Evolutionary conservation across 1,140 invertebrate genomes (phyloP), one percentile per base, ranked within the genome.

Genomic region (Orius insidiosus): DNA sequence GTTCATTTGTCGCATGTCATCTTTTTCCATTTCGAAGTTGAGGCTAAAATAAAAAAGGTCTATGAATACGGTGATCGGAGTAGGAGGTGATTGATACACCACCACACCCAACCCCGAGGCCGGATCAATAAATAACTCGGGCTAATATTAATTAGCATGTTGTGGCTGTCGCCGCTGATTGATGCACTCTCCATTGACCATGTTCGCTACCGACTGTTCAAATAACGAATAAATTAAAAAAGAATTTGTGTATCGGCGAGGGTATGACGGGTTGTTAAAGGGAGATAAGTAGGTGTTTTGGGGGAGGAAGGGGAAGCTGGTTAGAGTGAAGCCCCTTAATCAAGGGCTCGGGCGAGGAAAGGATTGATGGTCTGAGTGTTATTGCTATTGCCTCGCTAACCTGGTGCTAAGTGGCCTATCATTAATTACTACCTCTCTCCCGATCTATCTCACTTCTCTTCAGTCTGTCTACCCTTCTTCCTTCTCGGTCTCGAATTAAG

Each of bases 381-480:
- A 45, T 45, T 45, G 44, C 44, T 45, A 45, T 45, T 47, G 46
- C 40, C 41, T 44, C 40, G 47, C 41, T 49, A 43, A 43, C 47
- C 42, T 37, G 40, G 40, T 45, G 47, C 40, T 44, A 45, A 43
- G 47, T 45, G 47, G 31, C 39, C 19, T 40, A 34, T 38, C 42
- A 34, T 45, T 45, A 47, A 47, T 47, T 50, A 41, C 37, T 13
- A 19, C 43, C 40, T 39, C 24, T 41, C 36, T 33, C 36, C 16
- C 48, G 14, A 40, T 50, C 44, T 45, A 41, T 46, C 45, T 42
- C 44, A 39, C 36, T 47, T 39, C 36, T 48, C 34, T 11, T 44
- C 31, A 32, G 33, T 48, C 47, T 48, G 30, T 42, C 47, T 37
- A 8, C 32, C 31, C 43, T 34, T 13, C 40, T 45, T 10, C 32